A percentile compares a stretch with the other conserved stretches of the same genome.
Conservation (phyloP, 2,113 vertebrate species). For the Hyaena hyaena region DNA sequence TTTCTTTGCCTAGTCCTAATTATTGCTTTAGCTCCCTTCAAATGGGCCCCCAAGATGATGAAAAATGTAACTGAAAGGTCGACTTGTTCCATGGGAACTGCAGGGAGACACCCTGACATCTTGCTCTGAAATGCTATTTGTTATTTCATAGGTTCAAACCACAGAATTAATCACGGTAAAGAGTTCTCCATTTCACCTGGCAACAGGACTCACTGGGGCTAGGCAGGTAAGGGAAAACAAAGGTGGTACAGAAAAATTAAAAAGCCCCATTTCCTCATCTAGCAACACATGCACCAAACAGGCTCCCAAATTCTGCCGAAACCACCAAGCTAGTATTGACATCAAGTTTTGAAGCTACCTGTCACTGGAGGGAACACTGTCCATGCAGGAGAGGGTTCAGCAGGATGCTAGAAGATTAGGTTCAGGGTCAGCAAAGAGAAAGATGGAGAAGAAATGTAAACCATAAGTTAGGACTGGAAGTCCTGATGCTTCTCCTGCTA, state of each 20-base stretch:
- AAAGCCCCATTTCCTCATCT: neutral
- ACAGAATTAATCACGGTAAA: slow-evolving; percentile 64
- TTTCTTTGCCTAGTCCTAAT: slow-evolving; percentile 74
- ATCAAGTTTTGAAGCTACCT: slow-evolving; percentile 54
- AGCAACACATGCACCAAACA: slow-evolving; percentile 44
- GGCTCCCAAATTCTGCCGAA: slow-evolving; percentile 27
- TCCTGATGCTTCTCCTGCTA: slow-evolving; percentile 56
- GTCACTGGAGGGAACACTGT: slow-evolving; percentile 16
- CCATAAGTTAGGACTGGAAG: neutral
- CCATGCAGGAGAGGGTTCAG: neutral
- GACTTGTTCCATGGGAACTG: slow-evolving; percentile 47
- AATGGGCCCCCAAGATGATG: slow-evolving; percentile 57
- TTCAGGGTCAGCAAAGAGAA: neutral
- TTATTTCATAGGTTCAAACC: slow-evolving; percentile 62
- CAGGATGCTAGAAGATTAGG: slow-evolving; percentile 15
- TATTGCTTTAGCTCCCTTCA: slow-evolving; percentile 63
- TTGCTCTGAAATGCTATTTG: slow-evolving; percentile 66
- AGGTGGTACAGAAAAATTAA: neutral
- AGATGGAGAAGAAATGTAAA: slow-evolving; percentile 47
- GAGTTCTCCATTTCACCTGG: slow-evolving; percentile 43
- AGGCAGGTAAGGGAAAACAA: neutral
- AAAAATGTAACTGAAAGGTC: slow-evolving; percentile 71
- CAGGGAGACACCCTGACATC: slow-evolving; percentile 51
- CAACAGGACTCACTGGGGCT: slow-evolving; percentile 6
- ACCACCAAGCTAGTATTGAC: slow-evolving; percentile 16